Base-by-base conservation (phyloP, 2,797 vertebrate species). In the Phoebastria nigripes region DNA sequence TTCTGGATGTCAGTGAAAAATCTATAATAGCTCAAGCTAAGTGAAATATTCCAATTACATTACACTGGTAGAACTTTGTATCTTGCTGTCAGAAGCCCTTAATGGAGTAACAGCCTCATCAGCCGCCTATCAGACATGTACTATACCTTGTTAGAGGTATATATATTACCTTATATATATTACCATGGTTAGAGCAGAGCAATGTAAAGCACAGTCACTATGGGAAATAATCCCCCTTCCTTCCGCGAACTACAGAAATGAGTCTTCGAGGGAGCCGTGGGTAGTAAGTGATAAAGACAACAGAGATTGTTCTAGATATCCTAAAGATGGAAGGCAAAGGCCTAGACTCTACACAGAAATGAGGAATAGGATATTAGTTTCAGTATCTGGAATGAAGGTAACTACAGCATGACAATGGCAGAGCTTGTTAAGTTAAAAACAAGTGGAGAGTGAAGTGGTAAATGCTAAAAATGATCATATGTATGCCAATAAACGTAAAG, bases 1-100 rank as follows among this genome's bases (percentile, higher is more conserved):
- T 78, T 71, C 24, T 91, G 76, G n/a, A 59, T 95, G 49, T 74
- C 77, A 78, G 37, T 44, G n/a, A 78, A 92, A 82, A 93, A 87
- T 72, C 59, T 54, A 3, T 73, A 89, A 71, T 6, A 42, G 29
- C 33, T 95, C 15, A 52, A 87, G 59, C 11, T 58, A 59, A 89
- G 46, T 52, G 67, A 79, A 89, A 77, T 80, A 82, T 91, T 88
- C 44, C 63, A 76, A 28, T 15, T 62, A 12, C 9, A 31, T 59
- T 72, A 39, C 33, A 46, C 11, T 8, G 3, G 11, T 70, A 80
- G 37, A 90, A 85, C 25, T 67, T 62, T 21, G 31, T 46, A 13
- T 49, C 56, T 71, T 86, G 35, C 6, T 69, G 33, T 71, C 62
- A 87, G 37, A 91, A 95, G 39, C 58, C 63, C 55, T 70, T 85